A percentile compares a stretch with the other conserved stretches of the same genome.
Evolutionary conservation across 2,797 vertebrate species (phyloP).

Genomic region (Monodelphis domestica): DNA sequence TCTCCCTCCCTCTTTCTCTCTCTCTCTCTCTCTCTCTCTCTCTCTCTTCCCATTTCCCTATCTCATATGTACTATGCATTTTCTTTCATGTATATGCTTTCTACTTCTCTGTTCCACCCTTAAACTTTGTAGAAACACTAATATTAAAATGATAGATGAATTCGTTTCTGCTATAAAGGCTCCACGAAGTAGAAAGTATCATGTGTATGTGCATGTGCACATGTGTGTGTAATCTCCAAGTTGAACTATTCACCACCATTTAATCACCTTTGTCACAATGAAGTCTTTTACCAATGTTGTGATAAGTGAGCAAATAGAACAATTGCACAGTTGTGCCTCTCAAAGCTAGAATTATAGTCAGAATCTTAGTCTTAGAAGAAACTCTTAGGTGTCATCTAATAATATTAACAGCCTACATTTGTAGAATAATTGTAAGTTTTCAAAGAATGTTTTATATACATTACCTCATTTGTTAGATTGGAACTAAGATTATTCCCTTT

Average conservation of each 20-base stretch:
- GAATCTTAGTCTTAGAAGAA: neutral
- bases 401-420: neutral
- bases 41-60: too few species aligned
- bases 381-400: neutral
- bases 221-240: neutral
- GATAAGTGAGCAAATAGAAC: neutral
- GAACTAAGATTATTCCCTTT: neutral
- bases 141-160: constrained; percentile 47
- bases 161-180: neutral
- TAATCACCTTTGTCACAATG: neutral
- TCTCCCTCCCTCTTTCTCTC: too few species aligned
- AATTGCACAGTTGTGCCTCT: neutral
- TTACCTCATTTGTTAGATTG: neutral
- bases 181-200: neutral
- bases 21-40: too few species aligned
- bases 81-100: too few species aligned
- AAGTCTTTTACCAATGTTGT: neutral
- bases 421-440: neutral
- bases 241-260: neutral
- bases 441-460: neutral
- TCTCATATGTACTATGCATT: too few species aligned
- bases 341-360: neutral
- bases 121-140: constrained; percentile 51
- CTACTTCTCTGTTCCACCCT: constrained; percentile 41
- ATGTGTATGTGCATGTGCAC: neutral